Conservation (phyloP, 2,113 vertebrate genomes). For the Pica pica region DNA sequence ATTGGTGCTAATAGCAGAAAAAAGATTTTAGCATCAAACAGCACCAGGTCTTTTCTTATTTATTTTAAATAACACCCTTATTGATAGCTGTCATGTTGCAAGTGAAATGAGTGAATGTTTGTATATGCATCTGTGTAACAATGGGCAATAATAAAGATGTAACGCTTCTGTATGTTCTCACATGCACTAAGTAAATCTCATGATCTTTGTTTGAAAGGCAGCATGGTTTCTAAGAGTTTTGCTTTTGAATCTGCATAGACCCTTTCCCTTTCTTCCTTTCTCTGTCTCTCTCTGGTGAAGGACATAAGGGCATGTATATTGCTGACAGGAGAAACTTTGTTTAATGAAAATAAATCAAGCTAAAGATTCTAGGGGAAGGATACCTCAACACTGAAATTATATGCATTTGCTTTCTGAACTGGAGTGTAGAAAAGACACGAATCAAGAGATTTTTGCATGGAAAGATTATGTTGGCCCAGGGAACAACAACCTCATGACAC, state of each 20-base stretch:
- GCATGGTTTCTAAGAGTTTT: not conserved
- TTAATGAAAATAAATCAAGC: slow-evolving; percentile 40
- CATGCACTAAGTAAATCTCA: not conserved
- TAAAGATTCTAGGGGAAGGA: slow-evolving; percentile 29
- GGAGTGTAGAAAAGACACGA: slow-evolving; percentile 57
- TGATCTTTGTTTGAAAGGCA: not conserved
- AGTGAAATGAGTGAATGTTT: not conserved
- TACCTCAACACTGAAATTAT: not conserved
- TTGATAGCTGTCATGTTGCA: not conserved
- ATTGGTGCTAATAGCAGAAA: not conserved
- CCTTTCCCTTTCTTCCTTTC: slow-evolving; percentile 8
- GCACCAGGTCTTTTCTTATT: not conserved
- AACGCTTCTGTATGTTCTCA: not conserved
- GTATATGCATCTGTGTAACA: not conserved
- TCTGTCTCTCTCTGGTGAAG: not conserved
- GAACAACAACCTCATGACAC: slow-evolving; percentile 50
- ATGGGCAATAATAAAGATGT: not conserved
- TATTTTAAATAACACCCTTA: not conserved
- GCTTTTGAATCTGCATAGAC: not conserved
- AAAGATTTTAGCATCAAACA: not conserved
- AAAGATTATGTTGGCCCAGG: slow-evolving; percentile 63
- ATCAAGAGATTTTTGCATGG: slow-evolving; percentile 53
- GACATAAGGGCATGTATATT: not conserved
- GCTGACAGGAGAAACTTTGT: not conserved
- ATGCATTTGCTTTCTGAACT: slow-evolving; percentile 43